Evolutionary conservation across 1,140 invertebrate species (phyloP), one percentile per base, ranked within the genome.

Genomic region (Thaumatotibia leucotreta): DNA sequence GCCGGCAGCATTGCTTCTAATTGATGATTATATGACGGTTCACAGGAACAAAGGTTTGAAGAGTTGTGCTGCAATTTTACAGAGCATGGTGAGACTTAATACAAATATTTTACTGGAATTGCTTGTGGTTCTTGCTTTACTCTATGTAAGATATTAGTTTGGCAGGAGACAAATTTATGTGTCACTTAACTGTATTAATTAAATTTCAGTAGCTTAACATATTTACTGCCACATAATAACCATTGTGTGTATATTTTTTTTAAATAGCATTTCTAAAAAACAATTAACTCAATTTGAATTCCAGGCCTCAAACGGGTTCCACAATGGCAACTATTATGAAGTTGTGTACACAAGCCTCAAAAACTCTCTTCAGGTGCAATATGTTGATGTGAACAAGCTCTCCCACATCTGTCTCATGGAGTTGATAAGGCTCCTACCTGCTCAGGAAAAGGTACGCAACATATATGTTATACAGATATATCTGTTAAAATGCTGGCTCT

Each of bases 311-410:
- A 54, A 70, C 17, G 67, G 73, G 58, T 88, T 86, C 70, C 62
- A 77, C n/a, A 54, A 71, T 63, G 85, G 86, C 6, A 89, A 89
- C 70, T 89, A 82, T 62, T 88, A 86, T 80, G 85, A 86, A 67
- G 84, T 89, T 24, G 69, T 89, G 52, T 83, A 86, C 49, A 69
- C 67, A 39, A 79, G 73, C 61, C 32, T 89, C 2, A 80, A 70
- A 27, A 86, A 80, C 62, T 54, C 67, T 23, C 65, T 80, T 0
- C 32, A 63, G 54, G 80, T 85, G 54, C 81, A 79, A 61, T 79
- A 85, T 65, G 54, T 76, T n/a, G 75, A 83, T 70, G 72, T 85
- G 9, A 83, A 78, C 14, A 76, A 76, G 27, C 69, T 81, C 20
- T 72, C 80, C 23, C 70, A 80, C 58, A 63, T 70, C 8, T 85